phyloP scores from a whole-genome alignment of 2,888 invertebrate species.

The Phaonia tiefii region DNA sequence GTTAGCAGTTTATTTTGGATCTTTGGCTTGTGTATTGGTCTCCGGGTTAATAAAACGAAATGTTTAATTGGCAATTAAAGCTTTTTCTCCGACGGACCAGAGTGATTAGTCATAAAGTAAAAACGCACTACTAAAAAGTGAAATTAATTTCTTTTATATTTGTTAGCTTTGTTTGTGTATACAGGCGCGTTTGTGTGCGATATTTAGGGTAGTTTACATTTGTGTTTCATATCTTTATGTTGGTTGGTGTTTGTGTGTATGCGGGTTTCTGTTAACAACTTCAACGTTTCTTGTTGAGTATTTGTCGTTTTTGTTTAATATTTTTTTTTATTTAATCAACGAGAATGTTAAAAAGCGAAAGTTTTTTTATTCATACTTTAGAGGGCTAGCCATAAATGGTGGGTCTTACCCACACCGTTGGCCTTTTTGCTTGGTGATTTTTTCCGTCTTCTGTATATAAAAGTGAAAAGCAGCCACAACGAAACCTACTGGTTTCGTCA shows the following conservation, averaged over 20 bases:
- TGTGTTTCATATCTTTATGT: slow-evolving; percentile 19
- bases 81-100: background rate
- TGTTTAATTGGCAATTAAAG: slow-evolving; percentile 48
- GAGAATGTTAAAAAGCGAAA: slow-evolving; percentile 66
- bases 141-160: slow-evolving; percentile 52
- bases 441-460: slow-evolving; percentile 35
- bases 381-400: slow-evolving; percentile 57
- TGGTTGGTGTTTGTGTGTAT: slow-evolving; percentile 10
- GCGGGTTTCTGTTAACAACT: slow-evolving; percentile 10
- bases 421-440: slow-evolving; percentile 51
- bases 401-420: slow-evolving; percentile 65
- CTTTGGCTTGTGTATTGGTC: background rate
- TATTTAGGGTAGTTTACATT: slow-evolving; percentile 50
- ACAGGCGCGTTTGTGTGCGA: background rate
- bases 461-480: slow-evolving; percentile 60
- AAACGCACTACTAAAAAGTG: slow-evolving; percentile 63
- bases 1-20: background rate
- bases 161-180: background rate
- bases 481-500: too few species aligned
- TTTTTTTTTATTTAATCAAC: slow-evolving; percentile 62
- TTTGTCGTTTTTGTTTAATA: slow-evolving; percentile 33
- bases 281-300: slow-evolving; percentile 47
- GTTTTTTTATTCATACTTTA: slow-evolving; percentile 58
- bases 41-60: background rate
- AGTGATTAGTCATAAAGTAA: slow-evolving; percentile 46